A percentile compares a stretch with the other conserved stretches of the same genome.
phyloP scores from a whole-genome alignment of 2,113 vertebrate species.

The Scomber colias region DNA sequence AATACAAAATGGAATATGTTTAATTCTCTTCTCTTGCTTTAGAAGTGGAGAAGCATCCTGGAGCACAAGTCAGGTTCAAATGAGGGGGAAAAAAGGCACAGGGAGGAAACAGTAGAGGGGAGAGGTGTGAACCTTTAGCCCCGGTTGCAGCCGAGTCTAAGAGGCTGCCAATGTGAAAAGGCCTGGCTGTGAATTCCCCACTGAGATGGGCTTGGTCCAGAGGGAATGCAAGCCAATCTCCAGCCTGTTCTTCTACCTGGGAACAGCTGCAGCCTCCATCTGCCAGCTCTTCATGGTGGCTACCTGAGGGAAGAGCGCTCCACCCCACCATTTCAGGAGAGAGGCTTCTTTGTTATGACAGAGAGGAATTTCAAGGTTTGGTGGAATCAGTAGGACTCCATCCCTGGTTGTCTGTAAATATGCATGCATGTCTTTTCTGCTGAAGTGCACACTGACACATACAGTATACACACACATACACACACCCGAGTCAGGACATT shows the following conservation, averaged over 20 bases:
- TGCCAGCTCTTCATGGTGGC: conserved; percentile 78
- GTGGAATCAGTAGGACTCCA: conserved; percentile 51
- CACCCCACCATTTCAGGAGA: conserved; percentile 67
- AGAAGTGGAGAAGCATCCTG: conserved; percentile 6
- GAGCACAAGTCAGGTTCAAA: conserved; percentile 62
- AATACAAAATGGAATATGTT: conserved; percentile 24
- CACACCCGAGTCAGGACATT: conserved; percentile 13
- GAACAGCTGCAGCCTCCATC: conserved; percentile 87
- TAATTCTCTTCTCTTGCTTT: conserved; percentile 8
- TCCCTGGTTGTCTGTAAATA: conserved; percentile 55
- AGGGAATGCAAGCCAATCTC: conserved; percentile 79
- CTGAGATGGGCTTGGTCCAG: conserved; percentile 72
- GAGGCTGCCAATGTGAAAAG: conserved; percentile 74
- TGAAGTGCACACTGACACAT: conserved; percentile 23
- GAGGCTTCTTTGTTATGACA: conserved; percentile 60
- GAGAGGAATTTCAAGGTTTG: conserved; percentile 60
- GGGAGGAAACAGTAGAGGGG: conserved; percentile 43
- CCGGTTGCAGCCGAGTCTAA: conserved; percentile 63
- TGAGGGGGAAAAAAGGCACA: conserved; percentile 51
- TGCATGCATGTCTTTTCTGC: conserved; percentile 24
- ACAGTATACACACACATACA: not conserved
- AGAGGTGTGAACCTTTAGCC: conserved; percentile 73
- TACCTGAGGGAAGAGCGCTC: conserved; percentile 75
- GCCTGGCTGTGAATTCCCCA: conserved; percentile 79
- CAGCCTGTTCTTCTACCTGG: conserved; percentile 78